Evolutionary conservation across 2,888 invertebrate genomes (phyloP), one percentile per base, ranked within the genome.

Genomic region (Lasioglossum vierecki): DNA sequence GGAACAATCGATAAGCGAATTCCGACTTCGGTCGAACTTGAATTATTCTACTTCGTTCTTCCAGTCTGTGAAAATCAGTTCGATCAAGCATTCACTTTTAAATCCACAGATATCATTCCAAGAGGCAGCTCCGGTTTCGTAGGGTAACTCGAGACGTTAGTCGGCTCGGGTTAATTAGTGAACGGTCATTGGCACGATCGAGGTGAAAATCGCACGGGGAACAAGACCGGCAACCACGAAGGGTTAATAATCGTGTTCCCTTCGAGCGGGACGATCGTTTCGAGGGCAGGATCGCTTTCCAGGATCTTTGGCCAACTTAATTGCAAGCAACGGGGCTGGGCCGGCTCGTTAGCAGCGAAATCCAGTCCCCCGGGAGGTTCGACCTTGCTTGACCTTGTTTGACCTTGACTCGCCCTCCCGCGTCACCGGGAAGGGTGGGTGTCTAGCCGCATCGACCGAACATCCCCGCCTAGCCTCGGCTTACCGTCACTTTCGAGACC

Each of bases 381-480:
- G 53, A 53, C 53, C 53, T 53, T 53, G 53, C n/a, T 53, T 53
- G 92, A 94, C 94, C 94, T 94, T 93, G 91, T 74, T 86, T 91
- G 92, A 93, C 93, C 93, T 93, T 93, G 91, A 90, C 88, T 89
- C 86, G 95, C 96, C 96, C 96, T 95, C 18, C 95, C 95, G 79
- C 82, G 82, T 35, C 70, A 76, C 80, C 85, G 95, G 95, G 95
- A 95, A 90, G 93, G 92, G 92, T 92, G 93, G 92, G 91, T 91
- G 95, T 95, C 95, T 95, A 95, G 95, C 95, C 95, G 93, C 95
- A 95, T 95, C 95, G 95, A 95, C 95, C 95, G 93, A 91, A 76
- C 73, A 72, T 30, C 79, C 76, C 49, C 83, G 75, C 79, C 76
- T 68, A 79, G 75, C 46, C 46, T 39, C 53, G 70, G 70, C 41